Conservation (phyloP, 1,140 invertebrate genomes). For the Neomicropteryx cornuta region DNA sequence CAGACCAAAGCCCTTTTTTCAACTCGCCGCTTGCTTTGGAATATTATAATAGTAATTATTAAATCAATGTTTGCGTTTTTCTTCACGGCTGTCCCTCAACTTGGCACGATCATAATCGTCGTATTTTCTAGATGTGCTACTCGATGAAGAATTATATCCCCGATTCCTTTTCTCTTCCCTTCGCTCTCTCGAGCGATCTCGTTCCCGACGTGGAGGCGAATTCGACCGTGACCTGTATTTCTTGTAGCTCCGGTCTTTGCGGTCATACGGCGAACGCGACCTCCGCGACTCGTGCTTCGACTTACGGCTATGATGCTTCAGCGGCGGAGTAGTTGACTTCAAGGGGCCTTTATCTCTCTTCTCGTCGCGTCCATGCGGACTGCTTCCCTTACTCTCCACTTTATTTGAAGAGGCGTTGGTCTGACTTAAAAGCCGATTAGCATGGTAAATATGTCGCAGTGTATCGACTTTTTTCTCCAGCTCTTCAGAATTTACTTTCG, state of each 20-base stretch:
- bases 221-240: constrained; percentile 30
- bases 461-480: constrained; percentile 32
- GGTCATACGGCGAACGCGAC: constrained; percentile 36
- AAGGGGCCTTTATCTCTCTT: constrained; percentile 12
- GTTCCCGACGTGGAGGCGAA: constrained; percentile 16
- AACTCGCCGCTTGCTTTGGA: too few relatives aligned
- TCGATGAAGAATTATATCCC: constrained; percentile 4
- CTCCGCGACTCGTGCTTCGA: constrained; percentile 29
- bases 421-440: too few relatives aligned
- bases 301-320: constrained; percentile 35
- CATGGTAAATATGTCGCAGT: constrained; percentile 32
- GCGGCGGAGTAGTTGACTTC: constrained; percentile 14
- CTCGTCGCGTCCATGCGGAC: too few relatives aligned
- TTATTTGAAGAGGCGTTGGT: constrained; percentile 10
- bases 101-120: constrained; percentile 38
- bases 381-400: too few relatives aligned
- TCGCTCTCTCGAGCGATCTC: constrained; percentile 27
- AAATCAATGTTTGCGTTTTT: constrained; percentile 36
- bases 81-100: constrained; percentile 31
- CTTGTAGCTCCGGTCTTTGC: constrained; percentile 34
- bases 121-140: constrained; percentile 29
- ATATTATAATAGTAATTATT: too few relatives aligned
- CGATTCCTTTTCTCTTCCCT: constrained; percentile 26
- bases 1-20: too few relatives aligned
- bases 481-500: constrained; percentile 53